Evolutionary conservation across 2,888 invertebrate genomes (phyloP), one percentile per base, ranked within the genome.

Genomic region (Argynnis bischoffii): DNA sequence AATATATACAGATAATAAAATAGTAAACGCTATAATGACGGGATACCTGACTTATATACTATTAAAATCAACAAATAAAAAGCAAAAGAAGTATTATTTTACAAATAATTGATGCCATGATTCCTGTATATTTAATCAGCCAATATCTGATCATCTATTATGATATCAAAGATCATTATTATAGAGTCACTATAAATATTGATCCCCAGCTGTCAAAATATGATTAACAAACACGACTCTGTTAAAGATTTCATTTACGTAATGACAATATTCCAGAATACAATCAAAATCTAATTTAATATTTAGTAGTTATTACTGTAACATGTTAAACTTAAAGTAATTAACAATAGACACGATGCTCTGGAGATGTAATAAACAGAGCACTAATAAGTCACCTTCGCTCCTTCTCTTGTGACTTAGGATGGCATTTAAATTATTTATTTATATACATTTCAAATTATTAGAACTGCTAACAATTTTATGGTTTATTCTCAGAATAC

Each of bases 291-390:
- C 41, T 69, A 67, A 63, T 70, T 64, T 64, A 67, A 64, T 72
- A 73, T 73, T 72, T 67, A 71, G 67, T 59, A 67, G 69, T 68
- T 64, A 69, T 71, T 72, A 70, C 61, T 51, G 57, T 53, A 67
- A 46, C 69, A 71, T 69, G 63, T 67, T 66, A 55, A 71, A 66
- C 69, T 69, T 66, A 67, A 67, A 55, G 67, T 69, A 72, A 72
- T 70, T 70, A 69, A 64, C 69, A 64, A 70, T 69, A 73, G 66
- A 51, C 59, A 53, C 54, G 41, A 51, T 63, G 48, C 67, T 71
- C 71, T 21, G 11, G 71, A 69, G 69, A 67, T 69, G 56, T 55
- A 63, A 53, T 69, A 67, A 67, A 71, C 69, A 47, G 35, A 41
- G 61, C 59, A 66, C 55, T 51, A 67, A 69, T 65, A 66, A 69